Base-by-base conservation (phyloP, 2,113 vertebrate species). In the Colaptes auratus region DNA sequence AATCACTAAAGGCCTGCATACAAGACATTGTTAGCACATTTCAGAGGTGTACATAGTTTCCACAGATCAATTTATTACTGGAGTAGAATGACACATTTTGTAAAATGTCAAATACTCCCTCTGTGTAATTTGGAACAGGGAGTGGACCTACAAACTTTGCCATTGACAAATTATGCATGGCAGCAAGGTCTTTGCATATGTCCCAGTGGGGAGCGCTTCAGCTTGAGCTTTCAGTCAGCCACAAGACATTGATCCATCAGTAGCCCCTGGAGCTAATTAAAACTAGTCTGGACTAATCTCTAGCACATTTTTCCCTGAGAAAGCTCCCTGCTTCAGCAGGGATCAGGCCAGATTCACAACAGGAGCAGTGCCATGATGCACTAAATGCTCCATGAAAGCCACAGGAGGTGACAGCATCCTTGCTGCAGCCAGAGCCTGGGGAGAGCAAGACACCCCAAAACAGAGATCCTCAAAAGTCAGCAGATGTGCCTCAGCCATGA, bases 71-170 rank as follows among this genome's bases (percentile, higher is more conserved):
- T 78, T 92, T 91, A 81, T 91, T 90, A 87, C 55, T 20, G 53
- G 72, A 81, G 44, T 48, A 88, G 42, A 24, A 89, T 64, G 74
- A 87, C 60, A 91, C 16, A 33, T 36, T 30, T 60, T 80, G 19
- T 90, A 91, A 94, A 86, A 86, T 46, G 77, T 88, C 80, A 92
- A 92, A 92, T 83, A 77, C 15, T 86, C 35, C 10, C 60, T 90
- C 55, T 77, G 36, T 86, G 94, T 92, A 58, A 93, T 75, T 69
- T 89, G 69, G 80, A 95, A 74, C 58, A 88, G 69, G 48, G 33
- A 86, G 33, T 42, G 82, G 72, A 80, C 78, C 86, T 90, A 83
- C 16, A 12, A 92, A 56, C 36, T 90, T 33, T 48, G 42, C 21
- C 72, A 70, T 28, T 4, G 2, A 72, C 7, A 78, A 78, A 56